Evolutionary conservation across 2,888 invertebrate species (phyloP).

Genomic region (Coecobrya sp.): DNA sequence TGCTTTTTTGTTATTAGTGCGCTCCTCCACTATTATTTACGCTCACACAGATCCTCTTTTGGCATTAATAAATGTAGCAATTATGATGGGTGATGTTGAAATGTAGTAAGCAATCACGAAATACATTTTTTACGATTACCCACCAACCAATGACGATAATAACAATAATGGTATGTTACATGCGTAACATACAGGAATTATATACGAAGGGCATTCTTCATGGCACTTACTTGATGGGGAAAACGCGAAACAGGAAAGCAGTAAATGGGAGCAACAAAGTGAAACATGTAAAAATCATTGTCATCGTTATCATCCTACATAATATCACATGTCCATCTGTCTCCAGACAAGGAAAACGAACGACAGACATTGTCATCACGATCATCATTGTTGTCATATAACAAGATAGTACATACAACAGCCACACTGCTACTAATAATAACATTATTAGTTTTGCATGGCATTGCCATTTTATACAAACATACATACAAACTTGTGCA

Average conservation of each 20-base stretch:
- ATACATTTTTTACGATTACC: slow-evolving; percentile 16
- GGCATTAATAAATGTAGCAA: slow-evolving; percentile 56
- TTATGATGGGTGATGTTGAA: slow-evolving; percentile 37
- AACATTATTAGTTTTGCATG: too few species aligned
- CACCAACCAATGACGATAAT: not conserved
- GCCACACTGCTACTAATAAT: not conserved
- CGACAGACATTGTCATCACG: slow-evolving; percentile 27
- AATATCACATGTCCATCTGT: slow-evolving; percentile 39
- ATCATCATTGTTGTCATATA: not conserved
- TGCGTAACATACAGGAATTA: not conserved
- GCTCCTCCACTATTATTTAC: not conserved
- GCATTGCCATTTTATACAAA: too few species aligned
- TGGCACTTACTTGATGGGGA: not conserved
- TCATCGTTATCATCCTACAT: slow-evolving; percentile 36
- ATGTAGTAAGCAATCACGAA: slow-evolving; percentile 31
- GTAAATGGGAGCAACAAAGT: slow-evolving; percentile 12
- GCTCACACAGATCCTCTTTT: slow-evolving; percentile 3
- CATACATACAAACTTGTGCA: too few species aligned
- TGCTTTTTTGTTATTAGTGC: slow-evolving; percentile 25
- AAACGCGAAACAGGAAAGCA: slow-evolving; percentile 5
- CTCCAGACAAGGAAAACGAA: slow-evolving; percentile 23
- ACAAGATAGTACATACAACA: slow-evolving; percentile 2
- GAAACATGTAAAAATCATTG: slow-evolving; percentile 15
- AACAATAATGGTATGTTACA: not conserved
- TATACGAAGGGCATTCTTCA: not conserved